These are phyloP conservation scores for Hemitrygon akajei DNA, from an alignment of 2,797 vertebrate species.

Conservation along the genomic window DNA sequence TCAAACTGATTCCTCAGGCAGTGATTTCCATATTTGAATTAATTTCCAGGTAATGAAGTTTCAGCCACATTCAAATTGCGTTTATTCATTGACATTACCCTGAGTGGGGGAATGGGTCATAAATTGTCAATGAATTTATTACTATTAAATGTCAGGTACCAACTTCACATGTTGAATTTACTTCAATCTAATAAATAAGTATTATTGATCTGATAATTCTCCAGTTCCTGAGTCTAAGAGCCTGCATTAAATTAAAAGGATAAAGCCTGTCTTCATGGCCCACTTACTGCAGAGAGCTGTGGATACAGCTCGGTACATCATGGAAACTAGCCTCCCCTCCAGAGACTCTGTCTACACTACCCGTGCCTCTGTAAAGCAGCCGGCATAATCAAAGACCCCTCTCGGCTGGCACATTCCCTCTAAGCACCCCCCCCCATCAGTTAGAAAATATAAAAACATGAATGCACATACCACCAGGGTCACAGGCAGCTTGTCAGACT, in stretches of 20 bases:
- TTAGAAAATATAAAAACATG: too few relatives aligned
- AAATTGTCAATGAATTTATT: neutral
- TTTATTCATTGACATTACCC: neutral
- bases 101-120: neutral
- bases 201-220: neutral
- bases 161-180: neutral
- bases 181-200: neutral
- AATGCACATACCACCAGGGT: too few relatives aligned
- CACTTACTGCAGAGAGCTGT: neutral
- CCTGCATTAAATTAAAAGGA: neutral
- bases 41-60: neutral
- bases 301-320: too few relatives aligned
- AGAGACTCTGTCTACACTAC: too few relatives aligned
- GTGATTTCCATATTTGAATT: neutral
- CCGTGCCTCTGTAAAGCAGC: too few relatives aligned
- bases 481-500: too few relatives aligned
- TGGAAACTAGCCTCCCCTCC: too few relatives aligned
- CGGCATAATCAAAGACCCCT: too few relatives aligned
- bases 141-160: neutral
- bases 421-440: too few relatives aligned
- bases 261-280: neutral
- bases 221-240: neutral
- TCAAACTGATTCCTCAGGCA: neutral
- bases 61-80: neutral
- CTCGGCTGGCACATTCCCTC: too few relatives aligned